These are phyloP conservation scores for Sceloporus undulatus DNA, from an alignment of 2,113 vertebrate species.

Conservation along the genomic window DNA sequence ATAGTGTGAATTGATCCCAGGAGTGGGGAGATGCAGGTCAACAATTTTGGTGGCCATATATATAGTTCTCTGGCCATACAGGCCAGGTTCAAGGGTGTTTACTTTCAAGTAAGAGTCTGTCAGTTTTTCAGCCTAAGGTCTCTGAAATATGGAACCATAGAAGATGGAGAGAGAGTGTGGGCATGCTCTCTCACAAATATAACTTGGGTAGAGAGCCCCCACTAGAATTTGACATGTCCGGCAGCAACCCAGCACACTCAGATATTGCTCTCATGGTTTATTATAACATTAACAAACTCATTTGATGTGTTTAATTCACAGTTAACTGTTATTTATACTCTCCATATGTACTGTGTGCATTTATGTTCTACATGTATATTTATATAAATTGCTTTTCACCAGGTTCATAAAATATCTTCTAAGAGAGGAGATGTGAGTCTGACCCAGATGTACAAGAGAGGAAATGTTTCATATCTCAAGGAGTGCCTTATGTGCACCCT, in stretches of 20 bases:
- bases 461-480: conserved; percentile 75
- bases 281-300: conserved; percentile 30
- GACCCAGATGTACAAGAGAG: conserved; percentile 73
- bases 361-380: conserved; percentile 61
- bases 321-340: conserved; percentile 71
- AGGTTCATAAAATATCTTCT: conserved; percentile 73
- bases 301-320: conserved; percentile 45
- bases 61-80: not conserved
- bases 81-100: not conserved
- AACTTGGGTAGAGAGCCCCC: not conserved
- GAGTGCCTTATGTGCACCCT: conserved; percentile 71
- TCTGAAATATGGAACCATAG: not conserved
- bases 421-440: conserved; percentile 62
- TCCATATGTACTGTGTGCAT: conserved; percentile 60
- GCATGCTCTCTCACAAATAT: not conserved
- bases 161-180: not conserved
- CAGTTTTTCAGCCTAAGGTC: not conserved
- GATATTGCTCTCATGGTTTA: conserved; percentile 34
- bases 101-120: not conserved
- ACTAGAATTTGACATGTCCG: not conserved
- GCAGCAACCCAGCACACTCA: conserved; percentile 20
- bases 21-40: not conserved
- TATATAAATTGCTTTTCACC: conserved; percentile 69
- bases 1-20: no score
- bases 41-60: not conserved